Base-by-base conservation (phyloP, 2,797 vertebrate species). In the Neostethus bicornis region DNA sequence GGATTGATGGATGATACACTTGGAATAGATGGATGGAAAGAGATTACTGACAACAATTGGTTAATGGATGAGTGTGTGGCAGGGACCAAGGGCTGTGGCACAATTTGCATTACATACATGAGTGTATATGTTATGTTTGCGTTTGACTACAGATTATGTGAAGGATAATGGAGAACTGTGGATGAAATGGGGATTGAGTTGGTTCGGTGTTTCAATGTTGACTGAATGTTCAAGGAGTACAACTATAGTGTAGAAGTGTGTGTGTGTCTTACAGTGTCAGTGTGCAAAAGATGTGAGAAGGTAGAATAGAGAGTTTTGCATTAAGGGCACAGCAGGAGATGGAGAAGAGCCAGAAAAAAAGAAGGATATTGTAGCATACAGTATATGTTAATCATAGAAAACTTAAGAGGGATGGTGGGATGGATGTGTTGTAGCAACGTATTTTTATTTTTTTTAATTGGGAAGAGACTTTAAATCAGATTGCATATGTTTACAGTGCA, bases 11-110 rank as follows among this genome's bases (percentile, higher is more conserved):
- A 37, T 17, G 35, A 71, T 69, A 35, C 23, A 43, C 44, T 43
- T 32, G 57, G 17, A 53, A 74, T 66, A 34, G 60, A 74, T 75
- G 52, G 56, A 68, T 66, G 61, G 77, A 61, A 43, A 60, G 54
- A 50, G 41, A 66, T 45, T 55, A 23, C 28, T 38, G 53, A n/a
- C 44, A 50, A 57, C 38, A 19, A 69, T 52, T 28, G 55, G 13
- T 41, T 45, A 43, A 67, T 41, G 26, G 21, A 59, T 60, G n/a
- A n/a, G n/a, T n/a, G n/a, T n/a, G 31, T 1, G 2, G 14, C 45
- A 26, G 48, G n/a, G 42, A 55, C 54, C 6, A 7, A 1, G 5
- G 23, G 2, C 45, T 69, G 72, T 68, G 8, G 31, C 60, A 51
- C 41, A 67, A n/a, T n/a, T n/a, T n/a, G n/a, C 56, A 81, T 78